phyloP scores from a whole-genome alignment of 2,113 vertebrate genomes.

The Chlorocebus sabaeus region DNA sequence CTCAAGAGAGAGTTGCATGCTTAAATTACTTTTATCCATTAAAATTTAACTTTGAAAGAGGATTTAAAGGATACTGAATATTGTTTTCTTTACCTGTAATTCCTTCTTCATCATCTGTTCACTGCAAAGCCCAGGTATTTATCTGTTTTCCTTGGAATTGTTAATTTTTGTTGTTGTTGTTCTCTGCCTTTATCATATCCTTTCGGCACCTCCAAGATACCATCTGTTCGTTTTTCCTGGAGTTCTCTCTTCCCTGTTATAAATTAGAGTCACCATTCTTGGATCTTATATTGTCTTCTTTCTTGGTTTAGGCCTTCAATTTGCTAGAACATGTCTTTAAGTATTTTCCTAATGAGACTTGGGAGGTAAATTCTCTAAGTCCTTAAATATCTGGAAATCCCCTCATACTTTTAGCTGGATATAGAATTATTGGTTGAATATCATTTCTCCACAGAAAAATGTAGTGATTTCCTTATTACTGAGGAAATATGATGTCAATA shows the following conservation, averaged over 20 bases:
- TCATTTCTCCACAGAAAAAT: background rate
- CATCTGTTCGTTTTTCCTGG: background rate
- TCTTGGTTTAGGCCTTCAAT: background rate
- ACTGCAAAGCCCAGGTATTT: background rate
- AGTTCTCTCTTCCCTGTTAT: background rate
- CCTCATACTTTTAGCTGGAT: background rate
- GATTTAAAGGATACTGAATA: background rate
- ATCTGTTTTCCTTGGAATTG: background rate
- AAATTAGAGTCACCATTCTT: background rate
- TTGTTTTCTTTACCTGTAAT: background rate
- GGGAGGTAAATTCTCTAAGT: background rate
- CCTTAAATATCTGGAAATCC: background rate
- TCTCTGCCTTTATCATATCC: background rate
- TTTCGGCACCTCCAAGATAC: background rate
- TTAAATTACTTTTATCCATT: background rate
- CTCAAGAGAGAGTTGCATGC: slow-evolving; percentile 38
- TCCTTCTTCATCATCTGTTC: background rate
- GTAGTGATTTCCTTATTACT: background rate
- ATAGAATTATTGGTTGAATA: background rate
- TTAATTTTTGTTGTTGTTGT: background rate
- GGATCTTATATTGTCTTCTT: background rate
- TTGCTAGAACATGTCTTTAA: background rate
- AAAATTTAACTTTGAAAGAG: slow-evolving; percentile 33
- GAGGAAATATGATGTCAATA: background rate
- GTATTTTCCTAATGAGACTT: background rate